Evolutionary conservation across 2,888 invertebrate species (phyloP), one percentile per base, ranked within the genome.

Genomic region (Muscina levida): DNA sequence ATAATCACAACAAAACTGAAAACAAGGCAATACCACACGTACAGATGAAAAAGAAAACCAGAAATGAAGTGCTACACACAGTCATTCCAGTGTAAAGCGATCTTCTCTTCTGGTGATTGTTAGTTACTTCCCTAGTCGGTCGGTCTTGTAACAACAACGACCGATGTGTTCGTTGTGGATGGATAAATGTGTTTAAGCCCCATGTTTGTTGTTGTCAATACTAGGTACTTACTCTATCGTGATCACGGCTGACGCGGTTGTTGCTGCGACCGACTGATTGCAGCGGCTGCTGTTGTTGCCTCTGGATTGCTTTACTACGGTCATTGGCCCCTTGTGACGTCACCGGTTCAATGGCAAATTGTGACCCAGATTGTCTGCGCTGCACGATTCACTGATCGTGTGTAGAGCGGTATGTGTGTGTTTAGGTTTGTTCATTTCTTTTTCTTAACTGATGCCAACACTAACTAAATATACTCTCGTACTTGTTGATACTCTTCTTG

Each of bases 271-370:
- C 56, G n/a, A 65, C 39, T 26, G 68, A 42, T 8, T 79, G 77
- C 51, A 79, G 68, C 37, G 82, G 84, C 37, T 83, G 83, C 71
- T 83, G 83, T 51, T 83, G 85, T 82, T 87, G 86, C 85, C 85
- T 85, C 84, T 87, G 86, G 86, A 88, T 85, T 39, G 39, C 39
- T 42, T 62, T 22, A 62, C 62, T 85, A 71, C 84, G 84, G 84
- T 83, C 84, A 84, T 84, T 85, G 90, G 87, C 87, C 90, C 85
- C 84, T 81, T 87, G 87, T 90, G 90, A 90, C 90, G 90, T 90
- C 90, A 90, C 87, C 90, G 89, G 90, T 90, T 90, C 90, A 90
- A 90, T 90, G 90, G 90, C 90, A 90, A 90, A 90, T 88, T 90
- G 88, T 90, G 90, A 90, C 90, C 90, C 90, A 90, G 89, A 90